These are phyloP conservation scores for Arbacia lixula DNA, from an alignment of 53 echinoderm and acorn worm genomes.

Conservation along the genomic window DNA sequence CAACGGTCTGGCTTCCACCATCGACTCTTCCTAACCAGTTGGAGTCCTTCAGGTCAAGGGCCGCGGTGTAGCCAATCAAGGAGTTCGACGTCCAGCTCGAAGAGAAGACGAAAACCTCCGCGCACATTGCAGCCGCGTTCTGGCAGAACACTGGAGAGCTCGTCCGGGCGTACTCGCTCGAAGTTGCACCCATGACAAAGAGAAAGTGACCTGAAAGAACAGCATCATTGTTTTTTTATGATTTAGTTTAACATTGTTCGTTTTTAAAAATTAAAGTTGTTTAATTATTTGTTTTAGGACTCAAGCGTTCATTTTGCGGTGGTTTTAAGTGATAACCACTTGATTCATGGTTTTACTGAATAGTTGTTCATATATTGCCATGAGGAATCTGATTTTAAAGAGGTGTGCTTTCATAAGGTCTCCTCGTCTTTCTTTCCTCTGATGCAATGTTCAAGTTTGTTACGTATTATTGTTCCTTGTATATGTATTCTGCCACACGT, in stretches of 20 bases:
- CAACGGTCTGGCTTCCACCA: too few species aligned
- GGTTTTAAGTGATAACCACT: too few species aligned
- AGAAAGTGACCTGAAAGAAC: conserved; percentile 4
- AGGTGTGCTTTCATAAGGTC: too few species aligned
- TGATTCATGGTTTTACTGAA: too few species aligned
- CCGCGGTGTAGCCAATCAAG: neutral
- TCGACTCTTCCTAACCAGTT: neutral
- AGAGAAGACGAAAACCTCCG: neutral
- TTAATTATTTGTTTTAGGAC: too few species aligned
- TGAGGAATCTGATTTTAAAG: too few species aligned
- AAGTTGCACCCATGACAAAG: neutral
- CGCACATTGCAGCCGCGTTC: neutral
- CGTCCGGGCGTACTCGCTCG: neutral
- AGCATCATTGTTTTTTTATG: neutral
- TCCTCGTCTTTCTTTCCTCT: too few species aligned
- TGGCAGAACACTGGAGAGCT: neutral
- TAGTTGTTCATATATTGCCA: too few species aligned
- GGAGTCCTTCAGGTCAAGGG: neutral
- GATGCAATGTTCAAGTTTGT: too few species aligned
- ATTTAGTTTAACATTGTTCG: neutral
- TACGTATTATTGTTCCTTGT: neutral
- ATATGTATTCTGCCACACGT: neutral
- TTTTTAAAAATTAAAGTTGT: too few species aligned
- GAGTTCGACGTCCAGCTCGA: neutral
- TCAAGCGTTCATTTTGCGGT: too few species aligned